Evolutionary conservation across 2,113 vertebrate genomes (phyloP).

Genomic region (Thamnophis sirtalis): DNA sequence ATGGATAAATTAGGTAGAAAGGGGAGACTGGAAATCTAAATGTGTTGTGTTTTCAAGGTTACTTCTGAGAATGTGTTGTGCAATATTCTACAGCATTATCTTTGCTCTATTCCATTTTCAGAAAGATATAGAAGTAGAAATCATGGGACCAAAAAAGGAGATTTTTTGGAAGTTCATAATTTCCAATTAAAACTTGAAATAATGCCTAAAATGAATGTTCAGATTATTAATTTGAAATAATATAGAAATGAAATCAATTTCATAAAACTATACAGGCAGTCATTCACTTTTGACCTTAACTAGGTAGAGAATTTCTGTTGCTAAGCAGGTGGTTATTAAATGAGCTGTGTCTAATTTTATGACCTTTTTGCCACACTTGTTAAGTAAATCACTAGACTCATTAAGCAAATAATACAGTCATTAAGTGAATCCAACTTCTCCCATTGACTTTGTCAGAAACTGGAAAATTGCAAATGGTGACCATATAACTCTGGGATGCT

Average conservation of each 20-base stretch:
- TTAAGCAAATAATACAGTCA: too few species aligned
- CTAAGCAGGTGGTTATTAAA: too few species aligned
- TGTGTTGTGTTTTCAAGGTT: background rate
- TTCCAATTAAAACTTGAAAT: background rate
- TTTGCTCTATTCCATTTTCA: background rate
- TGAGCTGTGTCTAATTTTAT: too few species aligned
- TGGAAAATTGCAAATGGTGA: background rate
- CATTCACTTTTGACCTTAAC: too few species aligned
- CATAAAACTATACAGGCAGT: background rate
- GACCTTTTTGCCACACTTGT: too few species aligned
- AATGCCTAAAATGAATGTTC: background rate
- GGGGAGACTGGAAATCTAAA: constrained; percentile 10
- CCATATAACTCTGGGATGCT: background rate
- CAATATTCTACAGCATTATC: background rate
- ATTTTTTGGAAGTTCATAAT: background rate
- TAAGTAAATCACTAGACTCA: too few species aligned
- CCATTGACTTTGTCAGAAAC: too few species aligned
- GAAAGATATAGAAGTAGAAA: background rate
- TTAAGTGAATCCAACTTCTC: too few species aligned
- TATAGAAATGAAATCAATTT: background rate
- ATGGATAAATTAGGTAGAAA: background rate
- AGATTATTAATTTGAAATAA: background rate
- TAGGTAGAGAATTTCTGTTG: too few species aligned
- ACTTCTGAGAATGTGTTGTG: background rate
- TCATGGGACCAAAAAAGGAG: background rate